These are phyloP conservation scores for Pantala flavescens DNA, from an alignment of 1,140 invertebrate genomes.

Conservation along the genomic window DNA sequence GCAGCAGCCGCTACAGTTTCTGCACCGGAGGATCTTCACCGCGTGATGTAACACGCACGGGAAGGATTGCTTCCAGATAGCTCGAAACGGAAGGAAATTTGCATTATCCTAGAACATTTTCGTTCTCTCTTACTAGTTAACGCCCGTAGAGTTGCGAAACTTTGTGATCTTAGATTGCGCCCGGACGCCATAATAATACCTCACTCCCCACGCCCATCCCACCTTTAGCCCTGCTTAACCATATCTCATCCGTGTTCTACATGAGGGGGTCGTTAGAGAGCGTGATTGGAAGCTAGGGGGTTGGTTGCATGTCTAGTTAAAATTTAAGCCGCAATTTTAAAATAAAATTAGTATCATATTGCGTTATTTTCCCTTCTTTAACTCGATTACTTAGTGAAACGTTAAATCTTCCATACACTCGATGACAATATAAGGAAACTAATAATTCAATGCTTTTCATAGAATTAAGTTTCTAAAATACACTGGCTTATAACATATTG, in stretches of 20 bases:
- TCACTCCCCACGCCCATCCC: background rate
- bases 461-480: no score
- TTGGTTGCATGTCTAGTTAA: background rate
- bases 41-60: no score
- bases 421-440: no score
- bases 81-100: no score
- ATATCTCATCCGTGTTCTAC: background rate
- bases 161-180: slow-evolving; percentile 1
- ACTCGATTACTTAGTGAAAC: no score
- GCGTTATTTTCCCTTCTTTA: no score
- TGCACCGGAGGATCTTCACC: background rate
- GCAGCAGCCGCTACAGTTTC: background rate
- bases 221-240: background rate
- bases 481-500: no score
- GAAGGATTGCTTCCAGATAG: no score
- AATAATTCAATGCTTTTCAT: no score
- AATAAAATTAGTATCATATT: no score
- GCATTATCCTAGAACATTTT: background rate
- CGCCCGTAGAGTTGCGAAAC: background rate
- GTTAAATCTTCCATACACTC: no score
- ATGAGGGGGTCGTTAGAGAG: background rate
- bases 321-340: no score
- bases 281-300: background rate
- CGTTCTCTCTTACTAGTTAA: background rate
- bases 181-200: background rate